A percentile compares a stretch with the other conserved stretches of the same genome.
Conservation (phyloP, 2,797 vertebrate genomes). For the Gymnothorax reevesii region DNA sequence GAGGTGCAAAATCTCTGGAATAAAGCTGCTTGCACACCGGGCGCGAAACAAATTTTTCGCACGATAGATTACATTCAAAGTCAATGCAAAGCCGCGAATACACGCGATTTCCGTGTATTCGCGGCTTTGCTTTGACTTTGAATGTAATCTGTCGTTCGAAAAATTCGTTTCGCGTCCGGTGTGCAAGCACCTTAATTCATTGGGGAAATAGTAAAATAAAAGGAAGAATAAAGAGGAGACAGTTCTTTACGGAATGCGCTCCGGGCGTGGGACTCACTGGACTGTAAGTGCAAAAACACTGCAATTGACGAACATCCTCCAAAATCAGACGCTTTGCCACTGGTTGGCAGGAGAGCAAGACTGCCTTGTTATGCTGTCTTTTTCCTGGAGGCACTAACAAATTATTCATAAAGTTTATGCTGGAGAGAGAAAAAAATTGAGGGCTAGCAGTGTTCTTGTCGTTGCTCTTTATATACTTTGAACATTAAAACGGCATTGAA, state of each 20-base stretch:
- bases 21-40: neutral
- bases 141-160: too few relatives aligned
- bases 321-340: neutral
- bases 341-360: neutral
- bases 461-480: neutral
- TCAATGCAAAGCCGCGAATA: too few relatives aligned
- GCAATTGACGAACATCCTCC: constrained; percentile 32
- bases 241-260: constrained; percentile 60
- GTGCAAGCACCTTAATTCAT: constrained; percentile 28
- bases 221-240: constrained; percentile 67
- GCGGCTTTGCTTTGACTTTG: too few relatives aligned
- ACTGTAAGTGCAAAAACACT: constrained; percentile 66
- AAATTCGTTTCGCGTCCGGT: too few relatives aligned
- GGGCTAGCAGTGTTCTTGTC: neutral
- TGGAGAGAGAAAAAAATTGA: neutral
- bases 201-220: constrained; percentile 59
- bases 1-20: constrained; percentile 16
- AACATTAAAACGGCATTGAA: neutral
- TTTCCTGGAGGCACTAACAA: neutral
- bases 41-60: too few relatives aligned
- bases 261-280: neutral
- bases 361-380: neutral
- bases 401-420: neutral
- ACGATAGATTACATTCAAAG: too few relatives aligned
- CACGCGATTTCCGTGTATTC: too few relatives aligned